These are phyloP conservation scores for Meteorus sp. DNA, from an alignment of 1,140 invertebrate species.

Conservation along the genomic window DNA sequence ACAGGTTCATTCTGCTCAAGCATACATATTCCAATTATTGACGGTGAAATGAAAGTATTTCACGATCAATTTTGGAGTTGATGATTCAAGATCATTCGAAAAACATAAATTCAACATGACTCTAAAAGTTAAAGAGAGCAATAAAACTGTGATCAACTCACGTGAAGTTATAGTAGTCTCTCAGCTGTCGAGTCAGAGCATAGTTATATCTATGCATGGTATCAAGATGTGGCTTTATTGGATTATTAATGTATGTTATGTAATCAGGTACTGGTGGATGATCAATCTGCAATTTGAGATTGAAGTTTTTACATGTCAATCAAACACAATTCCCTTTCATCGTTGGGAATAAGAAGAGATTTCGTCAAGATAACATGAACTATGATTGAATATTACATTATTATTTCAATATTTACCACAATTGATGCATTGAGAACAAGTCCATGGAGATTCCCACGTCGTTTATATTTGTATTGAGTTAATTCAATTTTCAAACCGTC, in stretches of 20 bases:
- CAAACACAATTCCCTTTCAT: too few relatives aligned
- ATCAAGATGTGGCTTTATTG: slow-evolving; percentile 60
- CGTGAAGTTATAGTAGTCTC: slow-evolving; percentile 68
- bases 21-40: neutral
- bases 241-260: slow-evolving; percentile 60
- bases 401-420: slow-evolving; percentile 44
- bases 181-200: slow-evolving; percentile 61
- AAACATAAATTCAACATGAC: too few relatives aligned
- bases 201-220: slow-evolving; percentile 67
- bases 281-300: slow-evolving; percentile 28
- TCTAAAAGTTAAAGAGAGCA: too few relatives aligned
- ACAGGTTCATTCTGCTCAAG: slow-evolving; percentile 56
- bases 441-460: slow-evolving; percentile 58
- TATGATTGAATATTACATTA: too few relatives aligned
- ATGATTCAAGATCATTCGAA: too few relatives aligned
- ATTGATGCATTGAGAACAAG: slow-evolving; percentile 57
- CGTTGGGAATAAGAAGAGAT: too few relatives aligned
- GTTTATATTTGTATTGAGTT: slow-evolving; percentile 53
- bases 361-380: too few relatives aligned
- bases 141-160: slow-evolving; percentile 44
- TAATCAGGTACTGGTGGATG: slow-evolving; percentile 59
- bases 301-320: too few relatives aligned
- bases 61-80: too few relatives aligned
- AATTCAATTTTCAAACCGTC: slow-evolving; percentile 44
- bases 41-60: neutral